Evolutionary conservation across 1,140 invertebrate species (phyloP).

Genomic region (Magallana angulata): DNA sequence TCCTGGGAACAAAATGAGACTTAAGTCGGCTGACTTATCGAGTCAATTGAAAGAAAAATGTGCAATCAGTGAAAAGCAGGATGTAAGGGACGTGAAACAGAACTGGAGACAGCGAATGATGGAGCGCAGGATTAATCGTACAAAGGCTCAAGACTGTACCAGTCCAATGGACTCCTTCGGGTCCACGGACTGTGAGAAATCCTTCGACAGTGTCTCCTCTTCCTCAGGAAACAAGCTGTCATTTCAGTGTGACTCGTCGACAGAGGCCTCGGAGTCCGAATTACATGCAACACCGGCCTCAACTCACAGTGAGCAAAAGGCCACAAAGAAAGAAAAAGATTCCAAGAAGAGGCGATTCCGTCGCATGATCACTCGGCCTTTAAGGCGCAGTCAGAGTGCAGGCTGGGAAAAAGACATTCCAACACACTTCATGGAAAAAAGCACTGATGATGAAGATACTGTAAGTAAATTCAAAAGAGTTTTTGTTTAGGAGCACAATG

Average conservation of each 20-base stretch:
- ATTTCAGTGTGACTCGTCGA: constrained; percentile 50
- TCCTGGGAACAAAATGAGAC: constrained; percentile 43
- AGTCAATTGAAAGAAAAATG: constrained; percentile 50
- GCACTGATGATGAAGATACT: constrained; percentile 66
- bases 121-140: constrained; percentile 30
- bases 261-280: constrained; percentile 51
- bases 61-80: constrained; percentile 25
- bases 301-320: constrained; percentile 29
- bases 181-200: constrained; percentile 31
- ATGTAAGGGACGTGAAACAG: constrained; percentile 32
- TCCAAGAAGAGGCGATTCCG: constrained; percentile 65
- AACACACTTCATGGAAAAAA: constrained; percentile 74
- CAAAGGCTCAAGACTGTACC: constrained; percentile 25
- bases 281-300: not conserved
- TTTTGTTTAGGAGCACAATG: too few relatives aligned
- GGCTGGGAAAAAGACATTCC: constrained; percentile 79
- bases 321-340: constrained; percentile 54
- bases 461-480: constrained; percentile 64
- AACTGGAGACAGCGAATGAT: constrained; percentile 39
- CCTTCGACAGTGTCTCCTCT: constrained; percentile 47
- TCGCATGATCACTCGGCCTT: constrained; percentile 74
- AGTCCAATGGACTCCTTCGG: constrained; percentile 32
- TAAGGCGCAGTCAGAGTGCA: constrained; percentile 78
- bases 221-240: constrained; percentile 47
- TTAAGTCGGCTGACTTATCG: constrained; percentile 30